Evolutionary conservation across 1,140 invertebrate genomes (phyloP), one percentile per base, ranked within the genome.

Genomic region (Riptortus pedestris): DNA sequence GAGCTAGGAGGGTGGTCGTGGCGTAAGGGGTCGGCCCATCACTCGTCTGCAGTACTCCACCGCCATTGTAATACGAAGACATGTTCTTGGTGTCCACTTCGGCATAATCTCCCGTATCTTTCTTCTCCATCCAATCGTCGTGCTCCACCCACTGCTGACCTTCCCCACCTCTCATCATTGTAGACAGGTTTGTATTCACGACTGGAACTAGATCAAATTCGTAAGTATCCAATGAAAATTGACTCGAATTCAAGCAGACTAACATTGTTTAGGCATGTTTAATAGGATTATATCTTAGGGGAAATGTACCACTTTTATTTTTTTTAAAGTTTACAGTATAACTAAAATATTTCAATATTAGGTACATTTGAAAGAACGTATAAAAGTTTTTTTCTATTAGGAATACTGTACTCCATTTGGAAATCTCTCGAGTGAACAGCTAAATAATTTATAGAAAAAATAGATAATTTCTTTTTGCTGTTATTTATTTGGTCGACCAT

Each of bases 1-100:
- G 52, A 38, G 69, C 71, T 64, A 81, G 79, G n/a, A 87, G 73
- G 45, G 88, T 90, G 1, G 88, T 91, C 0, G 88, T 91, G 0
- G 88, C 88, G 72, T 91, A 91, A 0, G 88, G 88, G 4, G 86
- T 87, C 0, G 87, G 86, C 66, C 83, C 84, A 66, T 84, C 83
- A 14, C n/a, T 31, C 0, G 18, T n/a, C n/a, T 55, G 48, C 3
- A 28, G 65, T 14, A 82, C 75, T 48, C 80, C 80, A 71, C 82
- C 79, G 0, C 67, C 83, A 65, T 88, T 88, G 73, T 90, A 90
- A 71, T 90, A 91, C 0, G 87, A 90, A 16, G 85, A 87, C 65
- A 90, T 70, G 69, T 79, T 84, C 47, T 82, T 76, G 14, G 82
- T 82, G 71, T 89, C 86, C 1, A 89, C 86, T 74, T 89, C 86